Evolutionary conservation across 2,797 vertebrate genomes (phyloP), one percentile per base, ranked within the genome.

Genomic region (Myotis pilosus): DNA sequence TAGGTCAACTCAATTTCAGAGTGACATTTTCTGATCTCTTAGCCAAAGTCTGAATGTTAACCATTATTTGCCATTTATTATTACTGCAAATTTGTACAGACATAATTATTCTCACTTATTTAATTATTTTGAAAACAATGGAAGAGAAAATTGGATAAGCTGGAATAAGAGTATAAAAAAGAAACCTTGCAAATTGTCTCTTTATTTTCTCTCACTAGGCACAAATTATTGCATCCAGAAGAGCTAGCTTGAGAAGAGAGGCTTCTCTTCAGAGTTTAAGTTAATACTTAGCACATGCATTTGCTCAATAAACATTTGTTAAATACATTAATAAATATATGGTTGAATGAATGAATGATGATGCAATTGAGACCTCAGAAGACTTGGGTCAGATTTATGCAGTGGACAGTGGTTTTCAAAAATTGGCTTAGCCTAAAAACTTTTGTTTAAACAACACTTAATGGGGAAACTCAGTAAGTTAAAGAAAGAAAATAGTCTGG

Each of bases 1-100:
- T 57, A 82, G 25, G 44, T 30, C 69, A 96, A 74, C n/a, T 93
- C 22, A 92, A 9, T 91, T 85, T 91, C 55, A 66, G 33, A 68
- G 22, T 78, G 55, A n/a, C 11, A 78, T 84, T 60, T 92, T 81
- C n/a, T 88, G 55, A 68, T 41, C 22, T 78, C 49, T 79, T 82
- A 86, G 44, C 10, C 41, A 91, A 89, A 89, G 82, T 89, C 12
- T 84, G 22, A 55, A 51, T 81, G 85, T 57, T 64, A 80, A 47
- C 5, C 47, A 89, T 89, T 75, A 64, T 72, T 86, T 92, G 5
- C 4, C 60, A 41, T 55, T 71, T 79, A 68, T 44, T 88, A 49
- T 81, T 23, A 81, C 25, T 64, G 8, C 4, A 92, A 69, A 92
- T 51, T 83, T 94, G 15, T 66, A 47, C 60, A 76, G 94, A 93